phyloP scores from a whole-genome alignment of 2,797 vertebrate genomes.

The Urophycis tenuis region DNA sequence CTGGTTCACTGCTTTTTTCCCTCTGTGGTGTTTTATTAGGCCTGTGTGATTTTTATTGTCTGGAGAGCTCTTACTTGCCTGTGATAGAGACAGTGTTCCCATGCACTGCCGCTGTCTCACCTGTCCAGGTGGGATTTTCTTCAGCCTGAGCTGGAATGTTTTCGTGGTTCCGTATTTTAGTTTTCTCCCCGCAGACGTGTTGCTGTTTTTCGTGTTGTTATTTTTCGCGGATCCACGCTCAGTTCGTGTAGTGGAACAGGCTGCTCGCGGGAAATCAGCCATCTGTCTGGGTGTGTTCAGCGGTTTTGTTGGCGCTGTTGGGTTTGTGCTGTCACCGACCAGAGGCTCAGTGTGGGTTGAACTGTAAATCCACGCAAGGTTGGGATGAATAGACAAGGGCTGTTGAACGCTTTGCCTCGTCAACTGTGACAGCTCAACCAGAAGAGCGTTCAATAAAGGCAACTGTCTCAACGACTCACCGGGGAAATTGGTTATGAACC shows the following conservation, averaged over 20 bases:
- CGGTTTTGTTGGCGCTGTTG: not conserved
- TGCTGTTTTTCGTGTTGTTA: conserved; percentile 24
- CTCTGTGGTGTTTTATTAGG: conserved; percentile 13
- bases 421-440: conserved; percentile 80
- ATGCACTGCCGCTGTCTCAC: conserved; percentile 64
- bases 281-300: conserved; percentile 24
- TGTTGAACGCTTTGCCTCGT: conserved; percentile 39
- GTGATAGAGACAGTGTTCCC: conserved; percentile 44
- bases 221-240: conserved; percentile 26
- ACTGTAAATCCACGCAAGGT: conserved; percentile 66
- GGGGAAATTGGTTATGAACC: conserved; percentile 28
- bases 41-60: conserved; percentile 16
- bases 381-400: conserved; percentile 59
- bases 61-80: conserved; percentile 31
- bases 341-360: conserved; percentile 17
- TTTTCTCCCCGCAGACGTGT: conserved; percentile 56
- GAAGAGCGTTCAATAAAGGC: conserved; percentile 81
- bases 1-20: conserved; percentile 33
- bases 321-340: conserved; percentile 4
- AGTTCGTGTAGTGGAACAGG: conserved; percentile 28
- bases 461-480: conserved; percentile 64
- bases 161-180: conserved; percentile 80
- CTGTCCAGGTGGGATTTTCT: conserved; percentile 62
- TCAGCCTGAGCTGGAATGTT: conserved; percentile 76
- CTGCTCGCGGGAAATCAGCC: conserved; percentile 18